Evolutionary conservation across 2,797 vertebrate species (phyloP).

Genomic region (Tenualosa ilisha): DNA sequence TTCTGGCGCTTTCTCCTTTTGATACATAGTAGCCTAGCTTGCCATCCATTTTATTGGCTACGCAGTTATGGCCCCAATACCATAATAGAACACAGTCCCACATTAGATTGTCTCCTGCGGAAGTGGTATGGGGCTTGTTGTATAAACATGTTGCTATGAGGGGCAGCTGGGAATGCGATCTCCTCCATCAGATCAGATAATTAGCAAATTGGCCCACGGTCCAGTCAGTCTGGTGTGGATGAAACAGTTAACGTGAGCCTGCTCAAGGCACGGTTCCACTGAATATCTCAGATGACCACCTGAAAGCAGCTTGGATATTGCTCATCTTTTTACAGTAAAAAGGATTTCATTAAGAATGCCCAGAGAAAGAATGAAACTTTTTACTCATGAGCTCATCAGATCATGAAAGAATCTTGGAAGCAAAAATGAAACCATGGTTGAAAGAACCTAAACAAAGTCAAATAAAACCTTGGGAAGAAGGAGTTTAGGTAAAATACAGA

Average conservation of each 20-base stretch:
- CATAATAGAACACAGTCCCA: background rate
- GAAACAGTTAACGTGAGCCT: background rate
- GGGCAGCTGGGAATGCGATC: constrained; percentile 59
- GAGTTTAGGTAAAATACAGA: no score
- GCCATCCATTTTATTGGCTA: constrained; percentile 16
- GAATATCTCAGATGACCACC: constrained; percentile 31
- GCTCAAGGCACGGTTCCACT: background rate
- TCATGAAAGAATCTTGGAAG: background rate
- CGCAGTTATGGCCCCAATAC: background rate
- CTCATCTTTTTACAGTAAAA: background rate
- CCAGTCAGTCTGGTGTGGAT: background rate
- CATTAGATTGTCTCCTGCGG: background rate
- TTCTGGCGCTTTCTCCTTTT: background rate
- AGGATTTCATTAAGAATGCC: background rate
- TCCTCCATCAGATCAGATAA: constrained; percentile 34
- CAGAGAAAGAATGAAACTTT: background rate
- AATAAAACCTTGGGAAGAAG: background rate
- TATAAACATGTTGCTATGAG: constrained; percentile 54
- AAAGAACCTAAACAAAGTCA: background rate
- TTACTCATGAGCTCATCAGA: background rate
- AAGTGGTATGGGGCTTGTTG: background rate
- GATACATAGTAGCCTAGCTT: background rate
- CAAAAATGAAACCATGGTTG: background rate
- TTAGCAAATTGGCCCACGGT: constrained; percentile 33
- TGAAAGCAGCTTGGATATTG: background rate